These are phyloP conservation scores for Macquaria ambigua DNA, from an alignment of 2,113 vertebrate genomes.

Conservation along the genomic window DNA sequence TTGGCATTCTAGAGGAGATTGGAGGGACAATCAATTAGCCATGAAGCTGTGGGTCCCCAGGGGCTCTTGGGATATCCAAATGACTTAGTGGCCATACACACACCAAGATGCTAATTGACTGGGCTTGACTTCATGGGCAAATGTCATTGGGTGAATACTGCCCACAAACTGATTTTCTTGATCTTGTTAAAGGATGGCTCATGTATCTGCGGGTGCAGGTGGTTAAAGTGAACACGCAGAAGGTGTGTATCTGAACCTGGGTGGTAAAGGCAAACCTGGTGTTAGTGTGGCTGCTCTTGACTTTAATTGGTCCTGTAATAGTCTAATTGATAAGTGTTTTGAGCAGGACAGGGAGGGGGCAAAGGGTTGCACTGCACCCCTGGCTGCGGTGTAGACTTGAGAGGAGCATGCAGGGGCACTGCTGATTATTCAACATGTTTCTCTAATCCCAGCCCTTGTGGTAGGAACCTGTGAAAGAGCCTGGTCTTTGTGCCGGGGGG, in stretches of 20 bases:
- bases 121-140: conserved; percentile 46
- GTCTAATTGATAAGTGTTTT: conserved; percentile 76
- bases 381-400: conserved; percentile 69
- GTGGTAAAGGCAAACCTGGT: conserved; percentile 46
- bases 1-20: conserved; percentile 72
- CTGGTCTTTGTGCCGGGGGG: conserved; percentile 92
- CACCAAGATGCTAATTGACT: conserved; percentile 54
- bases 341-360: conserved; percentile 57
- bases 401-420: conserved; percentile 76
- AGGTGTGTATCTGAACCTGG: conserved; percentile 39
- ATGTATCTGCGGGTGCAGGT: conserved; percentile 9
- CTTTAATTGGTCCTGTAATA: conserved; percentile 65
- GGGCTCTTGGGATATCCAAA: conserved; percentile 63
- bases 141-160: conserved; percentile 16
- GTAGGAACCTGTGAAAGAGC: conserved; percentile 88
- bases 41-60: conserved; percentile 65
- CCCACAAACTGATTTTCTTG: not conserved
- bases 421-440: conserved; percentile 87
- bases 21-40: conserved; percentile 79
- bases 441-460: conserved; percentile 88
- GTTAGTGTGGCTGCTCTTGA: conserved; percentile 61
- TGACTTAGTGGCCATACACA: conserved; percentile 57
- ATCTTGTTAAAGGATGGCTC: not conserved
- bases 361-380: conserved; percentile 63
- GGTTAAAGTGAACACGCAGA: conserved; percentile 26